These are phyloP conservation scores for Esox niger DNA, from an alignment of 2,113 vertebrate genomes.

Conservation along the genomic window DNA sequence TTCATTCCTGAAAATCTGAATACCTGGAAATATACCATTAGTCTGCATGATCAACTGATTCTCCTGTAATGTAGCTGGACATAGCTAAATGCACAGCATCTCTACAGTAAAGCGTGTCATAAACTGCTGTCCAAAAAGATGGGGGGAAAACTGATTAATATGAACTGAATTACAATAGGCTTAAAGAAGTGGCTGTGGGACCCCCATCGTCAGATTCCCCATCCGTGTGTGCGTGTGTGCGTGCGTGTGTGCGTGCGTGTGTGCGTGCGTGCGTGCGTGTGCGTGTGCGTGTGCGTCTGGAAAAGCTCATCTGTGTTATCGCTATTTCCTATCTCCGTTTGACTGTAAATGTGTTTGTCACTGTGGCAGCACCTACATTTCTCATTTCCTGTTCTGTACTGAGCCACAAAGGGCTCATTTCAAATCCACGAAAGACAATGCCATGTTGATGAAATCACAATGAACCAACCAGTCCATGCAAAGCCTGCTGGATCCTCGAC, in stretches of 20 bases:
- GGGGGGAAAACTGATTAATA: slow-evolving; percentile 47
- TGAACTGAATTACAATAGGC: slow-evolving; percentile 42
- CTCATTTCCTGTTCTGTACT: slow-evolving; percentile 8
- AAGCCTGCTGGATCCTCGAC: neutral
- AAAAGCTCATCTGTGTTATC: too few species aligned
- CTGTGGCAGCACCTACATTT: neutral
- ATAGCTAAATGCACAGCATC: too few species aligned
- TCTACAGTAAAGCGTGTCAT: too few species aligned
- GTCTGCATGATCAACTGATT: too few species aligned
- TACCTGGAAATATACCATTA: too few species aligned
- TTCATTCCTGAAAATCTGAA: neutral
- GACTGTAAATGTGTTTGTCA: slow-evolving; percentile 2
- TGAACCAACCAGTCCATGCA: neutral
- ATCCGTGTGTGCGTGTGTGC: neutral
- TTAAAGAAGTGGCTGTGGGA: slow-evolving; percentile 18
- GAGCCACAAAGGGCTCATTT: neutral
- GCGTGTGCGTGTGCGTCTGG: too few species aligned
- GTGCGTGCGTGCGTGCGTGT: too few species aligned
- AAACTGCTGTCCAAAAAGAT: too few species aligned
- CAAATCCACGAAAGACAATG: neutral
- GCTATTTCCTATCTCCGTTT: neutral
- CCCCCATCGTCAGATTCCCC: slow-evolving; percentile 27
- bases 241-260: too few species aligned
- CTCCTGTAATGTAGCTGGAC: too few species aligned
- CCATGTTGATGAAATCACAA: neutral